Percentiles rank a stretch among this genome's conserved stretches.
Conservation (phyloP, 1,140 invertebrate genomes). For the Lordiphosa mommai region DNA sequence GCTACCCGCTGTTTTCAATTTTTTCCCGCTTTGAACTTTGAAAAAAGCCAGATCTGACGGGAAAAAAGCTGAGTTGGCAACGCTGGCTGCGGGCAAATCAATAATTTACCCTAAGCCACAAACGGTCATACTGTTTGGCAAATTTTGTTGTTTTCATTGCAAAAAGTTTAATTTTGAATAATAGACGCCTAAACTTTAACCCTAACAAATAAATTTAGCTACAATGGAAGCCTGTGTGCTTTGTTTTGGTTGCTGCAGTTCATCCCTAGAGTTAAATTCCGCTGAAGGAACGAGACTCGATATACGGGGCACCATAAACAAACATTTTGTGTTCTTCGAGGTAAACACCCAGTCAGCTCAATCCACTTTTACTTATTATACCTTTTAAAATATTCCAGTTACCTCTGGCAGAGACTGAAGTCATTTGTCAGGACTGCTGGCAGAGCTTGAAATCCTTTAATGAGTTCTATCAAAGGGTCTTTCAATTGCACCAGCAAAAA, state of each 20-base stretch:
- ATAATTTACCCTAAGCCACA: not conserved
- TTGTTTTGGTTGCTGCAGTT: constrained; percentile 33
- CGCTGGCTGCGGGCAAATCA: too few relatives aligned
- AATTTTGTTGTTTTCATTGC: too few relatives aligned
- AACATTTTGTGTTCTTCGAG: constrained; percentile 57
- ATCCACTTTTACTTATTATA: too few relatives aligned
- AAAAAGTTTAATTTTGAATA: too few relatives aligned
- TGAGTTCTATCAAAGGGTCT: constrained; percentile 56
- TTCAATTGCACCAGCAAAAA: constrained; percentile 31
- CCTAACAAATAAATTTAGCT: too few relatives aligned
- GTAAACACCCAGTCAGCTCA: constrained; percentile 19
- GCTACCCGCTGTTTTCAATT: too few relatives aligned
- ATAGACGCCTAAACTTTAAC: too few relatives aligned
- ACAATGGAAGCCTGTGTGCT: constrained; percentile 48
- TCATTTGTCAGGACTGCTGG: constrained; percentile 64
- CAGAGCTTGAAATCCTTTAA: constrained; percentile 53
- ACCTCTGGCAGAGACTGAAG: constrained; percentile 14
- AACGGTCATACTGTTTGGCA: not conserved
- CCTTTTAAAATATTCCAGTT: constrained; percentile 14
- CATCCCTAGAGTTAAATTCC: constrained; percentile 26
- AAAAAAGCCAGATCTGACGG: too few relatives aligned
- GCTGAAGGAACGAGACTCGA: constrained; percentile 34
- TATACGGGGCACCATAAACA: constrained; percentile 50
- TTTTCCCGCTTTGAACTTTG: too few relatives aligned
- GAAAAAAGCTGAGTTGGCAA: too few relatives aligned